Evolutionary conservation across 2,113 vertebrate genomes (phyloP).

Genomic region (Apodemus speciosus): DNA sequence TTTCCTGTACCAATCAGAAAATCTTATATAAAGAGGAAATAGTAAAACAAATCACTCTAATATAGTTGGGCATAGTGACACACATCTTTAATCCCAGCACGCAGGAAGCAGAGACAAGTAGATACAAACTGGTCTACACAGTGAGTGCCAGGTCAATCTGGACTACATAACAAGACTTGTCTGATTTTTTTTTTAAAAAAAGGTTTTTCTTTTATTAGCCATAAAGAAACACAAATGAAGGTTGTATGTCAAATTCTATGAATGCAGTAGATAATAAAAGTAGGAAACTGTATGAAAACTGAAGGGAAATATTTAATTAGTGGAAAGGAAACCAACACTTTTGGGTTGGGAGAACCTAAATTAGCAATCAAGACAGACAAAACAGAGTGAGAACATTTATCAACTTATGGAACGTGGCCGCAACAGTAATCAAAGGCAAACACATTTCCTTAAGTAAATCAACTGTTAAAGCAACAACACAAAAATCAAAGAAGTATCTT

Average conservation of each 20-base stretch:
- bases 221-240: conserved; percentile 43
- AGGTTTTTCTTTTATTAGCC: background rate
- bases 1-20: no score
- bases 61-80: no score
- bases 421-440: background rate
- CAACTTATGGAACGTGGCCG: background rate
- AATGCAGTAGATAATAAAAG: background rate
- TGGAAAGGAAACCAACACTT: background rate
- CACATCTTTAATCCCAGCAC: no score
- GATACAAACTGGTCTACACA: no score
- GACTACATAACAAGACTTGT: background rate
- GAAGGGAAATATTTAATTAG: conserved; percentile 30
- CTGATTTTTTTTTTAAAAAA: no score
- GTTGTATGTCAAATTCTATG: conserved; percentile 4
- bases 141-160: background rate
- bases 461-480: conserved; percentile 10
- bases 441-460: conserved; percentile 29
- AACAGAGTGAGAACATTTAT: conserved; percentile 23
- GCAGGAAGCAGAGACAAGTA: no score
- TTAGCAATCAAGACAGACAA: background rate
- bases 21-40: no score
- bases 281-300: conserved; percentile 24
- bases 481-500: conserved; percentile 13
- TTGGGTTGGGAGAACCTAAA: background rate
- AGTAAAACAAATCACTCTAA: no score